Evolutionary conservation across 2,797 vertebrate genomes (phyloP).

Genomic region (Sylvilagus floridanus): DNA sequence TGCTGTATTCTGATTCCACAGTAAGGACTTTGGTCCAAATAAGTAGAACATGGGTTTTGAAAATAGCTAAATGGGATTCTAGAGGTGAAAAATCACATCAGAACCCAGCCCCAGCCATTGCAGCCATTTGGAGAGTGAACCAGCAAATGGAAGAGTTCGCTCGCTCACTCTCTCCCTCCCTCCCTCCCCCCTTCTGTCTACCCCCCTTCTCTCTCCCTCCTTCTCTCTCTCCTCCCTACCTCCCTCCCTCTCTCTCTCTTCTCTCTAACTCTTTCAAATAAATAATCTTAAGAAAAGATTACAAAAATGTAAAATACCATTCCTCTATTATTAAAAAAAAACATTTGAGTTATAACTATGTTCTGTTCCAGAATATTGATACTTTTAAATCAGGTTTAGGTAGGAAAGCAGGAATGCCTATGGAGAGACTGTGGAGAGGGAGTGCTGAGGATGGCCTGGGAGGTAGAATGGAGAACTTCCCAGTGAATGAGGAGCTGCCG

Average conservation of each 20-base stretch:
- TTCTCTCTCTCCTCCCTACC: too few relatives aligned
- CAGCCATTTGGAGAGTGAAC: too few relatives aligned
- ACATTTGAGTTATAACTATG: not conserved
- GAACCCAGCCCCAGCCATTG: not conserved
- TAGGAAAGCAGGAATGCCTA: not conserved
- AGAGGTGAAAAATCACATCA: slow-evolving; percentile 28
- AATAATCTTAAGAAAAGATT: too few relatives aligned
- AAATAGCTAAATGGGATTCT: not conserved
- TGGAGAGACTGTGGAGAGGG: not conserved
- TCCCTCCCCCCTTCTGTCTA: too few relatives aligned
- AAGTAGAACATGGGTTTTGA: not conserved
- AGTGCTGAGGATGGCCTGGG: not conserved
- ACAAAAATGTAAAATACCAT: too few relatives aligned
- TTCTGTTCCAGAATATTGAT: not conserved
- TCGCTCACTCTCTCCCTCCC: too few relatives aligned
- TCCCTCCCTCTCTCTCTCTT: too few relatives aligned
- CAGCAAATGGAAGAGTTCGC: too few relatives aligned
- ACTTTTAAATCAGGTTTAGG: not conserved
- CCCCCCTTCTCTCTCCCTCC: too few relatives aligned
- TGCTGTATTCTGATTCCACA: not conserved
- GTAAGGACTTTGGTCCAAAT: not conserved
- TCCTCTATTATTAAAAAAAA: too few relatives aligned
- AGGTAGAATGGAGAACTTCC: not conserved
- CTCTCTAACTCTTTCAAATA: too few relatives aligned
- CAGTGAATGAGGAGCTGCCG: not conserved